A percentile compares a stretch with the other conserved stretches of the same genome.
These are phyloP conservation scores for Nasonia longicornis DNA, from an alignment of 1,140 invertebrate species.

Conservation along the genomic window DNA sequence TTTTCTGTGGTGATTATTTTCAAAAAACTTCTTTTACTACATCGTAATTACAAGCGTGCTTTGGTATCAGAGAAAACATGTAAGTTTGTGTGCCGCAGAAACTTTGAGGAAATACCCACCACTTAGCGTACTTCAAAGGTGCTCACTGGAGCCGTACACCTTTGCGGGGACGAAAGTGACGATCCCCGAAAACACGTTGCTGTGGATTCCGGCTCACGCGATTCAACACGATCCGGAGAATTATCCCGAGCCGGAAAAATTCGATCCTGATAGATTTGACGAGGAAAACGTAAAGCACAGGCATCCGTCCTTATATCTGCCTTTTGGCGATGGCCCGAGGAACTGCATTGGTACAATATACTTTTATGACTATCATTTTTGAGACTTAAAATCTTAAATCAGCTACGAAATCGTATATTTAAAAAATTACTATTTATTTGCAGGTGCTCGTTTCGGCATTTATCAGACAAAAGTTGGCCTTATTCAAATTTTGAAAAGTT, in stretches of 20 bases:
- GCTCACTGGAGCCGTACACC: constrained; percentile 54
- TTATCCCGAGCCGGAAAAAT: constrained; percentile 72
- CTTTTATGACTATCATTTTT: too few species aligned
- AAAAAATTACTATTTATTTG: background rate
- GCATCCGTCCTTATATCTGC: constrained; percentile 74
- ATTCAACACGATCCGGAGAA: constrained; percentile 70
- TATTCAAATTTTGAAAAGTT: constrained; percentile 64
- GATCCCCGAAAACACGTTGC: constrained; percentile 67
- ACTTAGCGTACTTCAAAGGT: constrained; percentile 54
- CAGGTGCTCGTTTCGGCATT: constrained; percentile 63
- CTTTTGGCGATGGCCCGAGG: constrained; percentile 79
- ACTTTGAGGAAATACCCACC: constrained; percentile 67
- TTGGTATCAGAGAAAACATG: too few species aligned
- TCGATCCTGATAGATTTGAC: constrained; percentile 74
- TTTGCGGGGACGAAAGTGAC: constrained; percentile 58
- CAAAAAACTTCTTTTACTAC: too few species aligned
- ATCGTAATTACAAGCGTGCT: too few species aligned
- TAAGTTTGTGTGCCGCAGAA: constrained; percentile 54
- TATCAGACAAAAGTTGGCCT: constrained; percentile 70
- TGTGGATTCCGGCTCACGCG: constrained; percentile 71
- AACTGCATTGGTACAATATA: constrained; percentile 70
- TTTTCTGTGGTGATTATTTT: constrained; percentile 51
- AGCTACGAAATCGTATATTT: background rate
- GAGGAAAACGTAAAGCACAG: constrained; percentile 66
- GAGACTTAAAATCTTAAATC: background rate